Conservation (phyloP, 2,888 invertebrate genomes). For the Melieria picta region DNA sequence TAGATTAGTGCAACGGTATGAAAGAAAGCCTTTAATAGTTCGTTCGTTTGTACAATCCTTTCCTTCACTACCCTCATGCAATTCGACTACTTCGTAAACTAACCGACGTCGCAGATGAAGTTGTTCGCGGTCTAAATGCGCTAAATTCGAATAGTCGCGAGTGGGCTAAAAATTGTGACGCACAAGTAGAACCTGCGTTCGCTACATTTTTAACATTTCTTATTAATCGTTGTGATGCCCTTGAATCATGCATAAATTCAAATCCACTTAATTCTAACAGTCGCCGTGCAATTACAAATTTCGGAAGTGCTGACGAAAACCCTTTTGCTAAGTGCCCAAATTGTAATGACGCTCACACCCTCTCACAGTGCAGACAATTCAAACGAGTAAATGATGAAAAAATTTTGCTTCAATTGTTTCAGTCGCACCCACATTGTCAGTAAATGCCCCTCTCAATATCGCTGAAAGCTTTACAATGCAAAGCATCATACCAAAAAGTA, state of each 20-base stretch:
- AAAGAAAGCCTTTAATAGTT: constrained; percentile 25
- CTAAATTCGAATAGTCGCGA: constrained; percentile 14
- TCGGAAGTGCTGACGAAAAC: constrained; percentile 13
- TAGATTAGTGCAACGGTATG: constrained; percentile 21
- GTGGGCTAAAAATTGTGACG: neutral
- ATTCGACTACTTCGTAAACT: constrained; percentile 22
- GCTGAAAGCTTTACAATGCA: too few relatives aligned
- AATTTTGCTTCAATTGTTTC: constrained; percentile 14
- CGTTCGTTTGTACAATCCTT: constrained; percentile 23
- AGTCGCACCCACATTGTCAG: neutral
- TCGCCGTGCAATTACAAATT: neutral
- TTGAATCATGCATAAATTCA: constrained; percentile 25
- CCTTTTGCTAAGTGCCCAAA: neutral
- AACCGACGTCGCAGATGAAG: constrained; percentile 33
- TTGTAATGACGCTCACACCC: neutral
- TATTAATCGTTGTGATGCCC: constrained; percentile 29
- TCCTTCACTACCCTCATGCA: constrained; percentile 10
- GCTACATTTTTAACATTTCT: constrained; percentile 30
- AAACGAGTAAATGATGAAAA: neutral
- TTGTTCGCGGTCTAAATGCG: constrained; percentile 29
- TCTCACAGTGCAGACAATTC: neutral
- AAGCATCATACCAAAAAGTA: too few relatives aligned
- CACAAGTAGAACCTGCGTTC: constrained; percentile 20
- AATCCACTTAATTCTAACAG: neutral
- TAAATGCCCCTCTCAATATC: constrained; percentile 2